These are phyloP conservation scores for Planococcus citri DNA, from an alignment of 1,140 invertebrate genomes.

Conservation along the genomic window DNA sequence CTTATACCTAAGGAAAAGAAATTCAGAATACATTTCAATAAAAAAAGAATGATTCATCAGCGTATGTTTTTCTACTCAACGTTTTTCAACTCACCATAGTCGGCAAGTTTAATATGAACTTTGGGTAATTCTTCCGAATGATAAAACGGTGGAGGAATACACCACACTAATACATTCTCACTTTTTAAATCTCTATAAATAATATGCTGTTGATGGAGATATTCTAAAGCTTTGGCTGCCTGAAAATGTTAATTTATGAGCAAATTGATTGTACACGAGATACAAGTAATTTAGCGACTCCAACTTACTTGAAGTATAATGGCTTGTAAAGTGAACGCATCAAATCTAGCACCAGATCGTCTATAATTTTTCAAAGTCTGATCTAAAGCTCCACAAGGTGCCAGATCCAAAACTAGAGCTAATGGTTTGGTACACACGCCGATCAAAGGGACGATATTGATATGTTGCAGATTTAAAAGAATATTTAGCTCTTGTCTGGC, in stretches of 20 bases:
- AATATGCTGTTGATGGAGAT: conserved; percentile 85
- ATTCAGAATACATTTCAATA: not conserved
- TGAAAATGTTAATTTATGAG: conserved; percentile 37
- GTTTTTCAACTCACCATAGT: conserved; percentile 62
- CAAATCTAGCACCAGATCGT: conserved; percentile 65
- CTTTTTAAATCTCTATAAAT: conserved; percentile 96
- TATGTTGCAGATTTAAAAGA: conserved; percentile 67
- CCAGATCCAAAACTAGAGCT: conserved; percentile 73
- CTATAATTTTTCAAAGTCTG: conserved; percentile 66
- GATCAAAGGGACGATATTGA: conserved; percentile 83
- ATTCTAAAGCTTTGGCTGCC: conserved; percentile 87
- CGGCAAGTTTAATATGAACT: conserved; percentile 85
- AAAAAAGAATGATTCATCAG: not conserved
- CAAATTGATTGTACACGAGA: not conserved
- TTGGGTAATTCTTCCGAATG: conserved; percentile 43
- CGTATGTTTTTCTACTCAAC: not conserved
- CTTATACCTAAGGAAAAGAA: conserved; percentile 54
- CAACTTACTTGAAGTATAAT: conserved; percentile 10
- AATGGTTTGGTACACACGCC: conserved; percentile 34
- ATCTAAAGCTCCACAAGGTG: conserved; percentile 82
- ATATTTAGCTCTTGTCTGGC: conserved; percentile 90
- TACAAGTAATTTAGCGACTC: not conserved
- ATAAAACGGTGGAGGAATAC: conserved; percentile 61
- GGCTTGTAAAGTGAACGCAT: conserved; percentile 60
- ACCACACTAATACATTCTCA: conserved; percentile 96